phyloP scores from a whole-genome alignment of 2,888 invertebrate genomes.

The Periphyllus acericola region DNA sequence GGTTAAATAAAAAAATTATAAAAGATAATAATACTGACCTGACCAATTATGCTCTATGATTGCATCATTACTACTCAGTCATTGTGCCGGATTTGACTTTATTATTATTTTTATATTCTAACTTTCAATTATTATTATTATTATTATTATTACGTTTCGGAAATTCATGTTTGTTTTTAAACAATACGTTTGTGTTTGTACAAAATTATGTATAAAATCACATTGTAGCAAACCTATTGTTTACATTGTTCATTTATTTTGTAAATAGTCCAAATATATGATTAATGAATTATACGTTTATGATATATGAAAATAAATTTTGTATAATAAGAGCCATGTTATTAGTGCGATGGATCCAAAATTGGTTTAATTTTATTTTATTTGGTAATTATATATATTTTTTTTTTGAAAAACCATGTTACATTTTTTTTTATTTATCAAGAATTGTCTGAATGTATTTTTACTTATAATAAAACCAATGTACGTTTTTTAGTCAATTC shows the following conservation, averaged over 20 bases:
- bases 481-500: constrained; percentile 52
- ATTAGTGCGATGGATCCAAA: constrained; percentile 29
- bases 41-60: constrained; percentile 7
- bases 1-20: neutral
- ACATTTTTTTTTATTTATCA: constrained; percentile 45
- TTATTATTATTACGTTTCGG: constrained; percentile 41
- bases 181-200: constrained; percentile 50
- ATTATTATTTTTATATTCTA: constrained; percentile 54
- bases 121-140: constrained; percentile 41
- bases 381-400: constrained; percentile 12
- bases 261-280: constrained; percentile 48
- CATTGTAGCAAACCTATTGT: constrained; percentile 54
- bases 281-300: constrained; percentile 46
- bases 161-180: constrained; percentile 41
- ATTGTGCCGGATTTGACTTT: constrained; percentile 10
- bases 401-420: constrained; percentile 43
- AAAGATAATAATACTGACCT: neutral
- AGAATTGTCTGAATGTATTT: constrained; percentile 57
- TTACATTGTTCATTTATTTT: constrained; percentile 61
- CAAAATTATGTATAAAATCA: constrained; percentile 46
- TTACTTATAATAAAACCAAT: constrained; percentile 49
- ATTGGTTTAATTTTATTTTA: constrained; percentile 28
- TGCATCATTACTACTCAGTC: constrained; percentile 43
- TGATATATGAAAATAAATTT: constrained; percentile 8
- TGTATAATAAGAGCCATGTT: constrained; percentile 49